Evolutionary conservation across 2,113 vertebrate species (phyloP).

Genomic region (Cebidichthys violaceus): DNA sequence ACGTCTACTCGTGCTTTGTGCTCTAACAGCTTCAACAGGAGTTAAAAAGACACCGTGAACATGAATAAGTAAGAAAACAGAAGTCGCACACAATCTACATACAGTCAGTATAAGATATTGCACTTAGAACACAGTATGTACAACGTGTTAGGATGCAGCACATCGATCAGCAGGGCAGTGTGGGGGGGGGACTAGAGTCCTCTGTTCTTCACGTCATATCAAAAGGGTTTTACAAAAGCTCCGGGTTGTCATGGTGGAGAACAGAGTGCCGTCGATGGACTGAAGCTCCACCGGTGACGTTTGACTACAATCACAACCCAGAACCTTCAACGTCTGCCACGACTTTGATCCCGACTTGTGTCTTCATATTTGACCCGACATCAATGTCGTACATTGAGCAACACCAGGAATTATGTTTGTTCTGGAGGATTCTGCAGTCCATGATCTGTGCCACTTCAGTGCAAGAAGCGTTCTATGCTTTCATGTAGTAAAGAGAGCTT

Average conservation of each 20-base stretch:
- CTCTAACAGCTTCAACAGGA: slow-evolving; percentile 81
- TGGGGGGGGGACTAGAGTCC: no score
- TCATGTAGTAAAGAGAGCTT: neutral
- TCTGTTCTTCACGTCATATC: slow-evolving; percentile 1
- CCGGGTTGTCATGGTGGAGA: neutral
- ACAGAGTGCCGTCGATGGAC: slow-evolving; percentile 2
- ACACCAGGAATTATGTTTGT: neutral
- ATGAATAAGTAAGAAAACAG: slow-evolving; percentile 90
- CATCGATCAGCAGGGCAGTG: no score
- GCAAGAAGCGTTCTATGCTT: neutral
- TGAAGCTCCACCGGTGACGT: slow-evolving; percentile 16
- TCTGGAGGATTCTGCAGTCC: neutral
- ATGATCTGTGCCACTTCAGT: neutral
- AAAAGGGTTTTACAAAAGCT: slow-evolving; percentile 8
- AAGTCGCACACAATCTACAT: slow-evolving; percentile 89
- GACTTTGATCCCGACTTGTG: slow-evolving; percentile 17
- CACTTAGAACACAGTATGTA: slow-evolving; percentile 93
- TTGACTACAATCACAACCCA: slow-evolving; percentile 20
- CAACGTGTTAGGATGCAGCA: slow-evolving; percentile 90
- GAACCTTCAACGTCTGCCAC: slow-evolving; percentile 61
- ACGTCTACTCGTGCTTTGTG: slow-evolving; percentile 71
- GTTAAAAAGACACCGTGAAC: slow-evolving; percentile 77
- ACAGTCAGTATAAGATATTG: slow-evolving; percentile 95
- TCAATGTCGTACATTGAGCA: slow-evolving; percentile 10
- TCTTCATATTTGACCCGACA: slow-evolving; percentile 17